phyloP scores from a whole-genome alignment of 2,888 invertebrate genomes.

The Schrankia costaestrigalis region DNA sequence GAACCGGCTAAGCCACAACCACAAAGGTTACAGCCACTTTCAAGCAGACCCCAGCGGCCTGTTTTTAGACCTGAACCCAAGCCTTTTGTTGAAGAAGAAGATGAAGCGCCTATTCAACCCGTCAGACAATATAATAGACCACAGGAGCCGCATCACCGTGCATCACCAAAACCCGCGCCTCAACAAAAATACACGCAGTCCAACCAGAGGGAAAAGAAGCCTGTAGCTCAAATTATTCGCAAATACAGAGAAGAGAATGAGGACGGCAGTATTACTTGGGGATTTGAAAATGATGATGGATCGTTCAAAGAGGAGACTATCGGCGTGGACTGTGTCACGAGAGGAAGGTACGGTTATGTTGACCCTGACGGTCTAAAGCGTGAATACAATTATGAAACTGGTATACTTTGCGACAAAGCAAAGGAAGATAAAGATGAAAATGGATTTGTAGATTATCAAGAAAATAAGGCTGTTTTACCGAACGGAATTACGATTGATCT shows the following conservation, averaged over 20 bases:
- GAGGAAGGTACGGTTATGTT: constrained; percentile 91
- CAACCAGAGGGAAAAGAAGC: constrained; percentile 80
- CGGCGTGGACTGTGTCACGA: constrained; percentile 87
- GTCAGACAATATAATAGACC: constrained; percentile 71
- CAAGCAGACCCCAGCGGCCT: constrained; percentile 74
- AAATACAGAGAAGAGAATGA: constrained; percentile 89
- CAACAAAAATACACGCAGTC: constrained; percentile 68
- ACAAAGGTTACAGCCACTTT: constrained; percentile 68
- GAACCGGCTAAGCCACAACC: constrained; percentile 68
- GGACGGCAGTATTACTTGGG: constrained; percentile 92
- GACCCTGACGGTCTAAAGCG: constrained; percentile 91
- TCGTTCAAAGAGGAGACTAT: constrained; percentile 92
- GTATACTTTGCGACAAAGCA: constrained; percentile 84
- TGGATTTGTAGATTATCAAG: constrained; percentile 87
- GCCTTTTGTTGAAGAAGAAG: constrained; percentile 71
- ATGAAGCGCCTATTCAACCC: constrained; percentile 64
- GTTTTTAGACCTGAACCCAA: constrained; percentile 74
- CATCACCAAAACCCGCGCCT: constrained; percentile 56
- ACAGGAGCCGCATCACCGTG: constrained; percentile 61
- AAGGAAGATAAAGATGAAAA: constrained; percentile 78
- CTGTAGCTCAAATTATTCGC: constrained; percentile 85
- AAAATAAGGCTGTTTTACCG: constrained; percentile 86
- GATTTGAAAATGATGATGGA: constrained; percentile 93
- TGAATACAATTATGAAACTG: constrained; percentile 91
- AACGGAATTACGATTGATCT: constrained; percentile 87